Evolutionary conservation across 1,140 invertebrate species (phyloP).

Genomic region (Heliothis subflexa): DNA sequence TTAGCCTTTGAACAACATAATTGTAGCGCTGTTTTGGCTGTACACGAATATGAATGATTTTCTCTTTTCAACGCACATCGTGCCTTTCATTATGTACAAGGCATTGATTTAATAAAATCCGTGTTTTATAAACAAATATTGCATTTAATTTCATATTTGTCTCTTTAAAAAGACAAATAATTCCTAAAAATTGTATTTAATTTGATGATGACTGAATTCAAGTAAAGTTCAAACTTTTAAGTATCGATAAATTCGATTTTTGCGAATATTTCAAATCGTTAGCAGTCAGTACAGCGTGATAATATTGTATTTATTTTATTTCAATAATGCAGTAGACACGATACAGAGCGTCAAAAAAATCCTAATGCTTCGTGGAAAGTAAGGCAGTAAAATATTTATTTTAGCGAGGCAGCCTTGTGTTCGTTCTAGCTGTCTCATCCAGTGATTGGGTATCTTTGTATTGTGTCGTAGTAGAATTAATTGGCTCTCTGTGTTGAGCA

Average conservation of each 20-base stretch:
- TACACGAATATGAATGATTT: neutral
- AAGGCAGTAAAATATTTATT: neutral
- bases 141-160: conserved; percentile 39
- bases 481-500: conserved; percentile 32
- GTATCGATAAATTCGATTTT: neutral
- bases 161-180: conserved; percentile 29
- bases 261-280: neutral
- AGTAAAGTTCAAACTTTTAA: neutral
- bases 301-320: conserved; percentile 27
- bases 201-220: neutral
- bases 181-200: conserved; percentile 31
- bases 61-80: neutral
- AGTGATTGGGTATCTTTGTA: conserved; percentile 27
- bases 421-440: neutral
- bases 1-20: conserved; percentile 36
- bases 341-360: neutral
- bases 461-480: conserved; percentile 33
- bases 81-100: neutral
- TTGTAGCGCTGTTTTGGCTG: conserved; percentile 23
- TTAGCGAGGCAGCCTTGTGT: neutral
- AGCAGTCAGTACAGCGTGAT: conserved; percentile 13
- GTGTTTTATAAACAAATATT: neutral
- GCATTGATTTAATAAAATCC: neutral
- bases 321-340: conserved; percentile 21
- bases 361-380: neutral